Percentiles rank a stretch among this genome's conserved stretches.
Evolutionary conservation across 2,888 invertebrate species (phyloP).

Genomic region (Eueremaeus valkanovi): DNA sequence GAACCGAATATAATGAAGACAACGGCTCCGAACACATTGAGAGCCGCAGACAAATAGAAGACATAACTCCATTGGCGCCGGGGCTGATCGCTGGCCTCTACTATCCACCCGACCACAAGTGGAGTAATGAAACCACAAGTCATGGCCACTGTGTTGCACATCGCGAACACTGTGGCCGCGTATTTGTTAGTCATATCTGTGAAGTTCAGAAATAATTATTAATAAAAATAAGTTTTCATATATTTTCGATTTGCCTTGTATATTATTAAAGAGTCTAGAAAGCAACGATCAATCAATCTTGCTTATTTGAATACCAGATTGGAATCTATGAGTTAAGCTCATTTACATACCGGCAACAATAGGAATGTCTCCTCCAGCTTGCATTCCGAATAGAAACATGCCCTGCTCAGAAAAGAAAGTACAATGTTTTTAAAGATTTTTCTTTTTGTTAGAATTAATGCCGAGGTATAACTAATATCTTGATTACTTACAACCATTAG

Average conservation of each 20-base stretch:
- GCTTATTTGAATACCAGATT: no score
- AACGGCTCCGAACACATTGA: slow-evolving; percentile 20
- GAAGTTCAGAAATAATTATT: background rate
- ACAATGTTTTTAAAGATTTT: background rate
- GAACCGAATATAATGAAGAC: slow-evolving; percentile 29
- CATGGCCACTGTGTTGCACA: slow-evolving; percentile 32
- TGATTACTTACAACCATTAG: background rate
- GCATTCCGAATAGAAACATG: slow-evolving; percentile 23
- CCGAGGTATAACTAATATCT: no score
- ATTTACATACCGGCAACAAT: slow-evolving; percentile 16
- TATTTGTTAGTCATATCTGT: slow-evolving; percentile 29
- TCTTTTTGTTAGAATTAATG: no score
- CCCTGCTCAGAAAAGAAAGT: background rate
- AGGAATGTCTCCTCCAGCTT: slow-evolving; percentile 34
- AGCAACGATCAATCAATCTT: no score
- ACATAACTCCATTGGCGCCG: slow-evolving; percentile 31
- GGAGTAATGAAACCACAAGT: slow-evolving; percentile 30
- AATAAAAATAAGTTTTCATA: background rate
- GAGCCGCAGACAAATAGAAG: slow-evolving; percentile 34
- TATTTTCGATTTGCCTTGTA: background rate
- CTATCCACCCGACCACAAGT: slow-evolving; percentile 1
- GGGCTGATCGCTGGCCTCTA: background rate
- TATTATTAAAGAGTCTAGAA: no score
- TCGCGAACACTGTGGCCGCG: slow-evolving; percentile 36
- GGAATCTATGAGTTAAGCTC: no score